A percentile compares a stretch with the other conserved stretches of the same genome.
Conservation (phyloP, 2,797 vertebrate species). For the Rhabdophis nuchalis region DNA sequence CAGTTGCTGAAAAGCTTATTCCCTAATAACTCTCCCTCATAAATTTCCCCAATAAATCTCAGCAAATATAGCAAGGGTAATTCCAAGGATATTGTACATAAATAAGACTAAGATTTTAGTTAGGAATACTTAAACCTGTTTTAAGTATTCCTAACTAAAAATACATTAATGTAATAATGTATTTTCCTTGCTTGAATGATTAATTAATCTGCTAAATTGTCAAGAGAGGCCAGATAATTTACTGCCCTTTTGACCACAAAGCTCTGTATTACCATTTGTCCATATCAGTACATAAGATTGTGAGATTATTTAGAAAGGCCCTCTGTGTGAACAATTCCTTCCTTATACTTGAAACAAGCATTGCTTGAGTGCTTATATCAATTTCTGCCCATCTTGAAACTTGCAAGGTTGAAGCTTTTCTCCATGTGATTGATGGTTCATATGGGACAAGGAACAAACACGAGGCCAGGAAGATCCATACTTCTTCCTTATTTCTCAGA, state of each 20-base stretch:
- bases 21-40: background rate
- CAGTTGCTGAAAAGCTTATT: background rate
- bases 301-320: constrained; percentile 9
- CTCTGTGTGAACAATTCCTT: constrained; percentile 14
- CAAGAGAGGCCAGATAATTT: background rate
- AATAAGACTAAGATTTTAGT: background rate
- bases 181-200: background rate
- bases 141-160: too few relatives aligned
- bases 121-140: background rate
- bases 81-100: background rate
- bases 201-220: constrained; percentile 2
- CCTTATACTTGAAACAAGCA: constrained; percentile 26
- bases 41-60: background rate
- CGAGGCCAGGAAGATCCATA: constrained; percentile 32
- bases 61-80: background rate
- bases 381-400: constrained; percentile 29
- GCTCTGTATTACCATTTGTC: constrained; percentile 38
- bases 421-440: constrained; percentile 39
- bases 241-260: constrained; percentile 13
- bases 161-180: background rate
- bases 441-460: constrained; percentile 26
- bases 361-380: constrained; percentile 36
- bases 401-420: constrained; percentile 40
- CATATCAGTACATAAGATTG: background rate
- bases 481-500: constrained; percentile 34